Base-by-base conservation (phyloP, 2,797 vertebrate genomes). In the Hephaestus fuliginosus region DNA sequence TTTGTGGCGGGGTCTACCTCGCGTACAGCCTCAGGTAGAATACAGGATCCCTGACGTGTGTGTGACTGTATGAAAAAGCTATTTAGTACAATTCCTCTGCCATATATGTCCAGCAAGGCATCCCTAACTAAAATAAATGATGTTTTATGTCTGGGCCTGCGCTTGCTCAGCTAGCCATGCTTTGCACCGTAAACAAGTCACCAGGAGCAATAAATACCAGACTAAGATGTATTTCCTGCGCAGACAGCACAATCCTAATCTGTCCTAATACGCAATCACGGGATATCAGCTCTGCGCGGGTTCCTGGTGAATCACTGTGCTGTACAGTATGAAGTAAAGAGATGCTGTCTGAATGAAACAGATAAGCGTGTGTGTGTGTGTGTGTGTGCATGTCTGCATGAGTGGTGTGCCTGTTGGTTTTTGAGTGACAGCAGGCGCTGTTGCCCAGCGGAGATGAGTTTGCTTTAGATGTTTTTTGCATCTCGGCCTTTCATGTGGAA, bases 101-200 rank as follows among this genome's bases (percentile, higher is more conserved):
- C 86, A 80, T 81, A 80, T 82, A 85, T 79, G 82, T 92, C 89
- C 78, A 85, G 44, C 73, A 76, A 76, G 83, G 83, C 74, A 79
- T 85, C 64, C 71, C 81, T 92, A 92, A 95, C 88, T 87, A 86
- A 94, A 94, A 95, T 89, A 92, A 94, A 95, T 93, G 39, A 87
- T 84, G 77, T 87, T 93, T 92, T 89, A 92, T 92, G 86, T 87
- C 73, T 80, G 12, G 63, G 46, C 64, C 84, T 60, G 75, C 44
- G 63, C 81, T 88, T 89, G 79, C 87, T 93, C 83, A 88, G 91
- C 91, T 92, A 83, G 82, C 87, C 78, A 87, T 82, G 82, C 76
- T 82, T 86, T 85, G 70, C 75, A 81, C 76, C n/a, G 18, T 90
- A 91, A 95, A 95, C 86, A 88, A 90, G 81, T 78, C 78, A 80